Evolutionary conservation across 2,888 invertebrate species (phyloP), one percentile per base, ranked within the genome.

Genomic region (Venusia cambrica): DNA sequence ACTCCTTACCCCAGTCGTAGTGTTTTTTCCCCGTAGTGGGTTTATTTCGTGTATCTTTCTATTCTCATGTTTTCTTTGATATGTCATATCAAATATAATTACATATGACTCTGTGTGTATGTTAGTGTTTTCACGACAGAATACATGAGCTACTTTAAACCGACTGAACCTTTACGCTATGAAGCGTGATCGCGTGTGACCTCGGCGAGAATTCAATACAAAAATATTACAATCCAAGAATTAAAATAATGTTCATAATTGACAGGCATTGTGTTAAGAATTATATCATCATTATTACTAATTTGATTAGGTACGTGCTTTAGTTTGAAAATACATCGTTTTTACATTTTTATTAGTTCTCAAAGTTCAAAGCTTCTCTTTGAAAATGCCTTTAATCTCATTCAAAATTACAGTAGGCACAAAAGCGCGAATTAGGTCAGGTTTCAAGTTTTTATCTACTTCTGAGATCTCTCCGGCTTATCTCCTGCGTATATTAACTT

Each of bases 181-280:
- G 33, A 55, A 34, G 49, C 58, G 58, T 54, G 66, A 45, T 45
- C 47, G 53, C 50, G 39, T 51, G 49, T 29, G 33, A 43, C 42
- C 37, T 50, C 19, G 31, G 5, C 13, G 11, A 36, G 9, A 33
- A 19, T 48, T 47, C 45, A 26, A 53, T 52, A 48, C 35, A 45
- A 31, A 38, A 49, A 45, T 45, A 50, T 51, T 47, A 37, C 44
- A 14, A n/a, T 29, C 27, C 26, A 43, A 49, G 42, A 45, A 55
- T 54, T 57, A 51, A 46, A 57, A 57, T 51, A 53, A 49, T 36
- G n/a, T 47, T 17, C 20, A 44, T 50, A 49, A 46, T 50, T 55
- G 29, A 40, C 40, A 47, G 36, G 31, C 20, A 21, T 16, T 12
- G 12, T 17, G n/a, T 16, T 34, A 21, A 27, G n/a, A n/a, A n/a